Evolutionary conservation across 1,140 invertebrate genomes (phyloP), one percentile per base, ranked within the genome.

Genomic region (Drosophila saltans): DNA sequence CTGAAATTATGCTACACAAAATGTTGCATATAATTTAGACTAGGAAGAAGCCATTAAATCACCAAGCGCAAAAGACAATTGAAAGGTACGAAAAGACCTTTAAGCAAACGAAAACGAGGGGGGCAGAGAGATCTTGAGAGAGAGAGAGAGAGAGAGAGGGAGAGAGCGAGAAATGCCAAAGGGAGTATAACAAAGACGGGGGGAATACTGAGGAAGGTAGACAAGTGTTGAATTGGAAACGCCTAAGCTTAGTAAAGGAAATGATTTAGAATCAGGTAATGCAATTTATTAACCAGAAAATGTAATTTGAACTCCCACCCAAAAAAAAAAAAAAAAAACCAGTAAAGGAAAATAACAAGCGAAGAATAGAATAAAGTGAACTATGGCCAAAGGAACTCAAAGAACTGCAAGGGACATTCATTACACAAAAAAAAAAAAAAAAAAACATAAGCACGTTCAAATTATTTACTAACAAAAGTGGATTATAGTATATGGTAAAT

Each of bases 1-100:
- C 83, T 74, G 36, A 75, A 85, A 80, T 88, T 78, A 80, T 75
- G 68, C 66, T 58, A 64, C 67, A 66, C 67, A 66, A 72, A 83
- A 75, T 80, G 75, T 72, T 67, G 68, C 75, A 72, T 58, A 66
- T 62, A 78, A 78, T 78, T 78, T 77, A 60, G 43, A 26, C 45
- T 67, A 67, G 45, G 65, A 41, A 59, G 52, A 61, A 59, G 65
- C 45, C 68, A 80, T 62, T 73, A 58, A 48, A 48, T 63, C 55
- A 52, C 57, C 30, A 16, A 61, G 56, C 56, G 70, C 68, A 83
- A 88, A 36, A 86, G 85, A 77, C 73, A 76, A 65, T 76, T 64
- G 74, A 33, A 33, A n/a, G 43, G 55, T 6, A 55, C 33, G 33
- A 36, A 5, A 7, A 36, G 33, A 36, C 28, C 28, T 30, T 30